Percentiles rank a stretch among this genome's conserved stretches.
Evolutionary conservation across 2,797 vertebrate genomes (phyloP).

Genomic region (Pelodytes ibericus): DNA sequence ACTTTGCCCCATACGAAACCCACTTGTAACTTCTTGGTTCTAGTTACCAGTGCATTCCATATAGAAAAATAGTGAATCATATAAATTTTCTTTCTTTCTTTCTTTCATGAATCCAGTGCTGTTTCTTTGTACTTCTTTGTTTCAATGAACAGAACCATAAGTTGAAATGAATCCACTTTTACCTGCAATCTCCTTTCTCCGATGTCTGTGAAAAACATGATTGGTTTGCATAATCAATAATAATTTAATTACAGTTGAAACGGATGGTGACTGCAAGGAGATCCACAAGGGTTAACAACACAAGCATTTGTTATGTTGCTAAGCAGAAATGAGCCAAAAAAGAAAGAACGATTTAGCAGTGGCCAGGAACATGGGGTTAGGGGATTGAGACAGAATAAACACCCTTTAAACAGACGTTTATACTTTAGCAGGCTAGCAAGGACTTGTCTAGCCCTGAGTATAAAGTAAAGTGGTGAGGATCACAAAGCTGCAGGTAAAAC

Average conservation of each 20-base stretch:
- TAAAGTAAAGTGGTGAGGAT: slow-evolving; percentile 5
- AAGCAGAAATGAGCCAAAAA: neutral
- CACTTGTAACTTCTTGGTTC: too few relatives aligned
- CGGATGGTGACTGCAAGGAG: neutral
- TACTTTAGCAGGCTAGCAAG: slow-evolving; percentile 14
- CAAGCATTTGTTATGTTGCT: neutral
- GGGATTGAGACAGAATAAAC: slow-evolving; percentile 23
- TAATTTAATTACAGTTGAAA: neutral
- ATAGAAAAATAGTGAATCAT: too few relatives aligned
- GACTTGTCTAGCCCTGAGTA: slow-evolving; percentile 25
- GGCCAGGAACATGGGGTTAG: slow-evolving; percentile 1
- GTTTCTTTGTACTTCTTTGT: too few relatives aligned
- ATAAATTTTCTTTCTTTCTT: too few relatives aligned
- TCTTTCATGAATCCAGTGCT: too few relatives aligned
- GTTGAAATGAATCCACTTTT: too few relatives aligned
- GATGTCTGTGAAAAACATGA: neutral
- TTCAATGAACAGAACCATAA: too few relatives aligned
- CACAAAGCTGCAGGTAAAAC: slow-evolving; percentile 37
- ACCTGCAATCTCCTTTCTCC: neutral
- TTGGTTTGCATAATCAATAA: neutral
- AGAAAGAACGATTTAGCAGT: slow-evolving; percentile 19
- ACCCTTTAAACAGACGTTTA: slow-evolving; percentile 15
- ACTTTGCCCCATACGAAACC: too few relatives aligned
- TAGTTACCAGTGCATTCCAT: too few relatives aligned
- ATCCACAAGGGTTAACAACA: neutral